Base-by-base conservation (phyloP, 2,113 vertebrate genomes). In the Notiomystis cincta region DNA sequence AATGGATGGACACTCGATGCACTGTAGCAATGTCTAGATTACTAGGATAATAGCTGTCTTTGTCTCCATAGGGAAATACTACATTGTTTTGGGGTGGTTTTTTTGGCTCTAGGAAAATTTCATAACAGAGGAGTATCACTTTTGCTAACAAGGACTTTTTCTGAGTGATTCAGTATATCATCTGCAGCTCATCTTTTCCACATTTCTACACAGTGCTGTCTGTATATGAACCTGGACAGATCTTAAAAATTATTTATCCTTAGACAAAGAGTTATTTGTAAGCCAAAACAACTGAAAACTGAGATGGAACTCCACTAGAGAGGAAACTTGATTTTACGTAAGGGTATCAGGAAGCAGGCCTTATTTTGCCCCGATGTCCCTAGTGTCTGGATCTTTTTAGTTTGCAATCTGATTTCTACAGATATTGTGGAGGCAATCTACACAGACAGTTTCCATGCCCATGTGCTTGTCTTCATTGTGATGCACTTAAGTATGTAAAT, bases 91-190 rank as follows among this genome's bases (percentile, higher is more conserved):
- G n/a, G n/a, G n/a, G n/a, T n/a, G n/a, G n/a, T n/a, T 66, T 82
- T 56, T 25, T 57, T 71, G 13, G 15, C 25, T 22, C 12, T 6
- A 65, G 24, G 21, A 90, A 84, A 81, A 56, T 33, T 76, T 71
- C 21, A 21, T 86, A 64, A 76, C 22, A 50, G 42, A 79, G 15
- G 2, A 58, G 2, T 30, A 37, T 27, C 1, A 4, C 8, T 86
- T 76, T n/a, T 65, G 6, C 65, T 73, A 87, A 27, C 22, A 57
- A 47, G 11, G 5, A 47, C 10, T 47, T 88, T 67, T 81, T 73
- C 45, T 53, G 22, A 53, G 16, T 70, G 50, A 78, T 61, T 80
- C 0, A 0, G 7, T 62, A 16, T 4, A 40, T 57, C 19, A 70
- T 10, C 19, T 57, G 16, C 2, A 5, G n/a, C 44, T 61, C 14